Evolutionary conservation across 2,888 invertebrate species (phyloP), one percentile per base, ranked within the genome.

Genomic region (Ptilodon capucinus): DNA sequence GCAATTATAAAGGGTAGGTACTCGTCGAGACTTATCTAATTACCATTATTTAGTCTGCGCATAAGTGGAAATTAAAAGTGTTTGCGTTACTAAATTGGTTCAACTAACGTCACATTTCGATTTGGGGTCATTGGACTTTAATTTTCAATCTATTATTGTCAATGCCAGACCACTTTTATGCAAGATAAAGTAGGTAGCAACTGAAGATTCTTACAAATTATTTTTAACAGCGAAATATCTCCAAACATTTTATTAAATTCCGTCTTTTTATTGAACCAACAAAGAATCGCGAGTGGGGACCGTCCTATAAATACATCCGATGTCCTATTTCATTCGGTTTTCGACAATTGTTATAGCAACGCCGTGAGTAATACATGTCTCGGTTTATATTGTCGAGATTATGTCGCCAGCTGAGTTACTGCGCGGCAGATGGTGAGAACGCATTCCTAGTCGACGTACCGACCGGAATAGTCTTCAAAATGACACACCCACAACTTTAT

Each of bases 341-440:
- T 35, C 35, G 17, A 16, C 35, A 40, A 25, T 40, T 40, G 25
- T 25, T 40, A 25, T 40, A 40, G 40, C 40, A 40, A 25, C 38
- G n/a, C 13, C n/a, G 18, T n/a, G 38, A 19, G 38, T 19, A 19
- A 40, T 25, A 25, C 14, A 16, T 40, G 9, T 1, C 23, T 19
- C 14, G 40, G 16, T 16, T 16, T 40, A 16, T 40, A 38, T 40
- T 25, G 25, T 25, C 5, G 16, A 38, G 40, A 25, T 40, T 40
- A 16, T 16, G 40, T 16, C 40, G 40, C 57, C 69, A n/a, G 19
- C 38, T 86, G 86, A 87, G 73, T 84, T 86, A 87, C 69, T 75
- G 75, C 67, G 65, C 71, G 78, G 84, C 87, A 87, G 86, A 84
- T 88, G 87, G 67, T 68, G 47, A 44, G 68, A 60, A 67, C 80